Percentiles rank a stretch among this genome's conserved stretches.
These are phyloP conservation scores for Oscheius sp. DNA, from an alignment of 2,888 invertebrate genomes.

Conservation along the genomic window DNA sequence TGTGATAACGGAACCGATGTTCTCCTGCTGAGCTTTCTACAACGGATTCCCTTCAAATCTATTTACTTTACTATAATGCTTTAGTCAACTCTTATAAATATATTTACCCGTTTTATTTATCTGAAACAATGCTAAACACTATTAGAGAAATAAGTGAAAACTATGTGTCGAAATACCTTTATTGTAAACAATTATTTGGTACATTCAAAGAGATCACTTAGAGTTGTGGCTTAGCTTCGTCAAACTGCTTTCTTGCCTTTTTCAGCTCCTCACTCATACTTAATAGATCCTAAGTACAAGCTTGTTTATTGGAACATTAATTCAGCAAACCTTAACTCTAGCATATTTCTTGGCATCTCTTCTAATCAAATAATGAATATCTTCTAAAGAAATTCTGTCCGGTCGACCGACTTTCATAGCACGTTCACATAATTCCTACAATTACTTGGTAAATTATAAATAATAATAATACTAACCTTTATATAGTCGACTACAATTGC, in stretches of 20 bases:
- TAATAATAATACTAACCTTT: constrained; percentile 35
- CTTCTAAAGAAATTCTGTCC: constrained; percentile 97
- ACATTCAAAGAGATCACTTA: constrained; percentile 7
- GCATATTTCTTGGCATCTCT: constrained; percentile 97
- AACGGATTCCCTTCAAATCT: background rate
- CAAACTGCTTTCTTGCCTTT: constrained; percentile 97
- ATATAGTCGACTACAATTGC: constrained; percentile 93
- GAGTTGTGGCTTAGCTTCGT: constrained; percentile 77
- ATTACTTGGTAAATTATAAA: constrained; percentile 68
- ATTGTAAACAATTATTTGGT: background rate
- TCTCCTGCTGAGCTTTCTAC: constrained; percentile 3
- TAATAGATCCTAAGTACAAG: constrained; percentile 63
- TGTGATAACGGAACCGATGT: constrained; percentile 16
- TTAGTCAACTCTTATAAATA: constrained; percentile 10
- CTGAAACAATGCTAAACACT: too few relatives aligned
- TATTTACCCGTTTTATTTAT: too few relatives aligned
- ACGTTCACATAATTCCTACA: constrained; percentile 37
- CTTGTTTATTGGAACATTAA: constrained; percentile 75
- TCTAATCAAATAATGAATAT: constrained; percentile 87
- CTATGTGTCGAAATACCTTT: background rate
- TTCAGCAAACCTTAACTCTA: constrained; percentile 79
- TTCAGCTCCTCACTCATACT: constrained; percentile 95
- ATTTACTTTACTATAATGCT: constrained; percentile 8
- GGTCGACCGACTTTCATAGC: constrained; percentile 76
- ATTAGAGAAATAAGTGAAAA: background rate